Evolutionary conservation across 2,888 invertebrate genomes (phyloP).

Genomic region (Drosophila yooni): DNA sequence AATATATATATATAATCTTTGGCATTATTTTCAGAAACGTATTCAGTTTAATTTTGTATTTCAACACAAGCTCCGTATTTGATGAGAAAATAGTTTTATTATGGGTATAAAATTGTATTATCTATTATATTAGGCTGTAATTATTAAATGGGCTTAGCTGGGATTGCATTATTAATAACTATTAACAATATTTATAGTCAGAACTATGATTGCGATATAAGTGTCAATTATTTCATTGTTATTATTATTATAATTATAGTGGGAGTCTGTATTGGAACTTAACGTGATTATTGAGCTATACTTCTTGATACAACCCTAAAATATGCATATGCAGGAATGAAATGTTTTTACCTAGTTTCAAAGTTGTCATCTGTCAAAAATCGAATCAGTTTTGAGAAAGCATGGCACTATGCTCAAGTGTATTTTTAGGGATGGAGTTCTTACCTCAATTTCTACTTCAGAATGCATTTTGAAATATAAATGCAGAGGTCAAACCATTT

Average conservation of each 20-base stretch:
- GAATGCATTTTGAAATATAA: too few species aligned
- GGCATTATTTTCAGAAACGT: background rate
- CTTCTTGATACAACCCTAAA: too few species aligned
- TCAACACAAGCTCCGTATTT: background rate
- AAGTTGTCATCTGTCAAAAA: background rate
- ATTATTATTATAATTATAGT: too few species aligned
- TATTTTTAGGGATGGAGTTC: background rate
- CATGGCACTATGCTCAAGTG: background rate
- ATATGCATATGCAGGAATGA: background rate
- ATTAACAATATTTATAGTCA: too few species aligned
- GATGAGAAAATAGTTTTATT: background rate
- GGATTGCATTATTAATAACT: background rate
- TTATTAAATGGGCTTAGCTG: background rate
- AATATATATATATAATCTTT: background rate
- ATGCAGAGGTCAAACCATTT: background rate
- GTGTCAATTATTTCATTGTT: too few species aligned
- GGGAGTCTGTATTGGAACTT: too few species aligned
- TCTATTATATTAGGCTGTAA: background rate
- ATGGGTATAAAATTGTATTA: background rate
- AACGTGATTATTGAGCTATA: too few species aligned
- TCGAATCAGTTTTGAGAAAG: background rate
- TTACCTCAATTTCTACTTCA: background rate
- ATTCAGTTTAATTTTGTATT: background rate
- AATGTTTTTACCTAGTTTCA: background rate
- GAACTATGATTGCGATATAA: too few species aligned